Conservation (phyloP, 2,797 vertebrate genomes). For the Sebastes goodei region DNA sequence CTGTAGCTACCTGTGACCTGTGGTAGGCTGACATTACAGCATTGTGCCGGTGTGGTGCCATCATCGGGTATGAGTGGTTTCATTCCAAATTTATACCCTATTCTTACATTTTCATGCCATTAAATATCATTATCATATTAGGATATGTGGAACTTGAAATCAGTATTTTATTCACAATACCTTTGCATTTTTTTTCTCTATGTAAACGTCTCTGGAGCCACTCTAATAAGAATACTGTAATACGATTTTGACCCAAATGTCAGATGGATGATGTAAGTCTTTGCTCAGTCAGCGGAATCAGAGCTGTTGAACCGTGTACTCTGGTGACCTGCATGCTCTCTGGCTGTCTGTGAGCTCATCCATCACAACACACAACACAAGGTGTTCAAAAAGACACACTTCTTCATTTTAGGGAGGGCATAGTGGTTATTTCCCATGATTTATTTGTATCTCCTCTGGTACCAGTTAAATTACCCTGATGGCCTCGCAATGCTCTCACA, state of each 20-base stretch:
- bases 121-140: neutral
- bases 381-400: neutral
- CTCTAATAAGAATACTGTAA: neutral
- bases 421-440: neutral
- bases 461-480: neutral
- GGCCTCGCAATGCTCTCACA: neutral
- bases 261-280: neutral
- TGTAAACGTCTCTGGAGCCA: neutral
- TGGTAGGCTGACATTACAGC: neutral
- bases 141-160: neutral
- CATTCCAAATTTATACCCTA: neutral
- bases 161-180: neutral
- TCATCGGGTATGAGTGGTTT: neutral
- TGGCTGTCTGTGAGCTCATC: neutral
- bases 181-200: neutral
- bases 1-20: neutral
- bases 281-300: neutral
- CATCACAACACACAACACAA: neutral
- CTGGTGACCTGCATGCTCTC: neutral
- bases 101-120: neutral
- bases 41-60: neutral
- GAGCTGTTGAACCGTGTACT: neutral
- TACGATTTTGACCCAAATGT: neutral
- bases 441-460: neutral
- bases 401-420: neutral